A percentile compares a stretch with the other conserved stretches of the same genome.
Evolutionary conservation across 1,140 invertebrate genomes (phyloP).

Genomic region (Mycetomoellerius zeteki): DNA sequence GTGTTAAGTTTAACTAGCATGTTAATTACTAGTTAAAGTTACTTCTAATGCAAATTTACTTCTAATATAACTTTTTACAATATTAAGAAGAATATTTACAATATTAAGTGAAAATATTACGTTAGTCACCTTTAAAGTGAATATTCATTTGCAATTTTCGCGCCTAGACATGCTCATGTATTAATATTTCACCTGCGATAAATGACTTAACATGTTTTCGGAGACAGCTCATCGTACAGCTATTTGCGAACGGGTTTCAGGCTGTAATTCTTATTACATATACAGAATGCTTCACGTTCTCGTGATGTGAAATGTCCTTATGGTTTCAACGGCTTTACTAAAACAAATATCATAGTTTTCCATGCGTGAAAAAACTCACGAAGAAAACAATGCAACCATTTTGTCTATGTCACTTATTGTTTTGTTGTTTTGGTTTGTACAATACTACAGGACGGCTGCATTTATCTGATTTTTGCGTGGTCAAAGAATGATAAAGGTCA

Average conservation of each 20-base stretch:
- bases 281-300: not conserved
- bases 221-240: not conserved
- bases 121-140: not conserved
- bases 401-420: slow-evolving; percentile 23
- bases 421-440: slow-evolving; percentile 9
- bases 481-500: not conserved
- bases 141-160: not conserved
- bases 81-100: not conserved
- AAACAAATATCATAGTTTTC: slow-evolving; percentile 26
- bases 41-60: not conserved
- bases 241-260: not conserved
- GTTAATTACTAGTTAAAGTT: not conserved
- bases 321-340: not conserved
- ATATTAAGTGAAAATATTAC: not conserved
- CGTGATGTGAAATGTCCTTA: not conserved
- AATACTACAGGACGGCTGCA: not conserved
- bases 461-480: slow-evolving; percentile 3
- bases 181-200: not conserved
- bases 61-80: not conserved
- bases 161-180: not conserved
- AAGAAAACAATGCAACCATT: slow-evolving; percentile 17
- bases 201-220: slow-evolving; percentile 12
- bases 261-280: slow-evolving; percentile 5
- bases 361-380: not conserved
- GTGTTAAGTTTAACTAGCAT: not conserved